Evolutionary conservation across 2,113 vertebrate genomes (phyloP).

Genomic region (Thryonomys swinderianus): DNA sequence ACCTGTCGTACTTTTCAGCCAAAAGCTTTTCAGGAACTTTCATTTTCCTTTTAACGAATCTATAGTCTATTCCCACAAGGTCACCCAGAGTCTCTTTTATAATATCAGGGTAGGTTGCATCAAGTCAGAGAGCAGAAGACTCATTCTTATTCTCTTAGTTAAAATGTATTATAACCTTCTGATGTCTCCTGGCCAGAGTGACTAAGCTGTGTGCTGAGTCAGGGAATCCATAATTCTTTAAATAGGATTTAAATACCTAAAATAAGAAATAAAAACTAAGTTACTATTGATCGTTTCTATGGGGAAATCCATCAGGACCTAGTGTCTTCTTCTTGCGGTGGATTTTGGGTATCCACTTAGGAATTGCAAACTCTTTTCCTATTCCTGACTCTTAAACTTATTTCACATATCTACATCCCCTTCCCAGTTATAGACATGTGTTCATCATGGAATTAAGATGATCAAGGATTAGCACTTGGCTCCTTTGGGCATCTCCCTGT

Average conservation of each 20-base stretch:
- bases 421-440: neutral
- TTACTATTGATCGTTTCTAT: neutral
- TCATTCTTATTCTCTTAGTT: neutral
- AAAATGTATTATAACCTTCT: neutral
- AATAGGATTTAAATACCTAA: slow-evolving; percentile 54
- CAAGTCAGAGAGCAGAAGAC: neutral
- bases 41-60: neutral
- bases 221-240: slow-evolving; percentile 40
- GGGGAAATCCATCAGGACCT: neutral
- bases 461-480: neutral
- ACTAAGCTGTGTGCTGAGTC: slow-evolving; percentile 32
- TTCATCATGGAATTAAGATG: neutral
- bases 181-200: neutral
- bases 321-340: neutral
- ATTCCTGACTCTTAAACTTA: neutral
- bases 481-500: neutral
- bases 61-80: neutral
- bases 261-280: neutral
- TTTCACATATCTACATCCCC: neutral
- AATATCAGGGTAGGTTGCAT: neutral
- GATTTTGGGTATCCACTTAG: neutral
- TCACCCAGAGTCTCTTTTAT: neutral
- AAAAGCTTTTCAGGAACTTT: neutral
- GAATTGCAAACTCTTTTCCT: neutral
- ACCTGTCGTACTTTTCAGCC: neutral